Conservation (phyloP, 2,797 vertebrate species). For the Meda fulgida region DNA sequence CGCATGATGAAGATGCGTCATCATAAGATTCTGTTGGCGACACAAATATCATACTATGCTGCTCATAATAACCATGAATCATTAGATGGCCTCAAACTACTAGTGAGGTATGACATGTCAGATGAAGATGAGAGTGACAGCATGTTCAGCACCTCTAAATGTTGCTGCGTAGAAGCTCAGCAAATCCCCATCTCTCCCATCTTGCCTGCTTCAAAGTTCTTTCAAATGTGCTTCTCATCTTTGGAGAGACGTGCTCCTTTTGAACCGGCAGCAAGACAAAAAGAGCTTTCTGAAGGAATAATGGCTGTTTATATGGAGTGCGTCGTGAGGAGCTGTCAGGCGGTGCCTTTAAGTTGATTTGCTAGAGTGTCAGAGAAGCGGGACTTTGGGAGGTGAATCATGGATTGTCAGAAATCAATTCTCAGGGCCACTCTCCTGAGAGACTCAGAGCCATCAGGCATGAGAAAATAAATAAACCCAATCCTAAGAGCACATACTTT, state of each 20-base stretch:
- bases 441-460: constrained; percentile 74
- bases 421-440: constrained; percentile 71
- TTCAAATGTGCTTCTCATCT: constrained; percentile 63
- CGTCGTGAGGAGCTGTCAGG: constrained; percentile 76
- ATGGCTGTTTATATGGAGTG: constrained; percentile 77
- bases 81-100: constrained; percentile 1
- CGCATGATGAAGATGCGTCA: constrained; percentile 8
- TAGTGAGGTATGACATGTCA: constrained; percentile 28
- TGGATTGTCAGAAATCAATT: constrained; percentile 82
- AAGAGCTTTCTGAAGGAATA: constrained; percentile 78
- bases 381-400: constrained; percentile 74
- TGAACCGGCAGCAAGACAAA: constrained; percentile 75
- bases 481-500: constrained; percentile 78
- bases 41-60: background rate
- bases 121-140: constrained; percentile 46
- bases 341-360: constrained; percentile 80
- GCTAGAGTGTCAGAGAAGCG: constrained; percentile 72
- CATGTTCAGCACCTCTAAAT: constrained; percentile 55
- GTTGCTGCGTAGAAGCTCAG: constrained; percentile 16
- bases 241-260: constrained; percentile 64
- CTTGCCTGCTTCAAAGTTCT: constrained; percentile 63
- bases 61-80: constrained; percentile 21
- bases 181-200: constrained; percentile 34
- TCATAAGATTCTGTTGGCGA: background rate
- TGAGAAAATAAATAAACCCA: constrained; percentile 77